Conservation (phyloP, 2,797 vertebrate species). For the Otolemur crassicaudatus region DNA sequence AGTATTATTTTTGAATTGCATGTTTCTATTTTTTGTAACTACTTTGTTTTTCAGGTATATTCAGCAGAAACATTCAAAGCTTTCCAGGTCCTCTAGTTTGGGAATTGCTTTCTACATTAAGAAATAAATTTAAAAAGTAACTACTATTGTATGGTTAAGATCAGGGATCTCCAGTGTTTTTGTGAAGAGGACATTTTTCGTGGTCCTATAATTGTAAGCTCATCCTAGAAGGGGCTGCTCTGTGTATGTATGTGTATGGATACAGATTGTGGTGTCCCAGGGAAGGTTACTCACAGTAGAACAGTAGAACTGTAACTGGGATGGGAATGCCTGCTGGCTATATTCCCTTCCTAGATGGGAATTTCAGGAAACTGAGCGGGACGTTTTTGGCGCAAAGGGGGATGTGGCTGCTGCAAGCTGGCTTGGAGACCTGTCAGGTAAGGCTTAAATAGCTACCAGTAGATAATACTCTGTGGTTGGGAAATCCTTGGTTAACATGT, state of each 20-base stretch:
- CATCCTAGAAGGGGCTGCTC: background rate
- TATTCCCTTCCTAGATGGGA: conserved; percentile 67
- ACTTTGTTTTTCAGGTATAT: conserved; percentile 80
- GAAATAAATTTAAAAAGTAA: background rate
- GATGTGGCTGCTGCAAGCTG: conserved; percentile 76
- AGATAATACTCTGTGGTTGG: background rate
- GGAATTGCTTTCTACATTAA: conserved; percentile 61
- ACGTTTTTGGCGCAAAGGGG: conserved; percentile 73
- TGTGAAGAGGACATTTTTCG: conserved; percentile 39
- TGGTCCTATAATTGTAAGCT: background rate
- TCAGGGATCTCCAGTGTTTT: background rate
- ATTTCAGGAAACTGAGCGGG: conserved; percentile 76
- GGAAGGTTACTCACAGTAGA: conserved; percentile 37
- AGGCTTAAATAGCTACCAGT: conserved; percentile 66
- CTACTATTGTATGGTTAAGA: conserved; percentile 2
- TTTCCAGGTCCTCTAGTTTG: conserved; percentile 69
- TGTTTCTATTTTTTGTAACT: conserved; percentile 74
- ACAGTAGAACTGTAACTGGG: conserved; percentile 12
- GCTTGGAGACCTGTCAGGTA: conserved; percentile 81
- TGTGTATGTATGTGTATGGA: background rate
- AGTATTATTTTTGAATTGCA: conserved; percentile 65
- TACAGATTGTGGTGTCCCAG: background rate
- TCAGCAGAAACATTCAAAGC: conserved; percentile 68
- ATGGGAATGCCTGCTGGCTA: conserved; percentile 51
- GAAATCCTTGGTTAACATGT: background rate